phyloP scores from a whole-genome alignment of 2,797 vertebrate species.

The Macroramphosus scolopax region DNA sequence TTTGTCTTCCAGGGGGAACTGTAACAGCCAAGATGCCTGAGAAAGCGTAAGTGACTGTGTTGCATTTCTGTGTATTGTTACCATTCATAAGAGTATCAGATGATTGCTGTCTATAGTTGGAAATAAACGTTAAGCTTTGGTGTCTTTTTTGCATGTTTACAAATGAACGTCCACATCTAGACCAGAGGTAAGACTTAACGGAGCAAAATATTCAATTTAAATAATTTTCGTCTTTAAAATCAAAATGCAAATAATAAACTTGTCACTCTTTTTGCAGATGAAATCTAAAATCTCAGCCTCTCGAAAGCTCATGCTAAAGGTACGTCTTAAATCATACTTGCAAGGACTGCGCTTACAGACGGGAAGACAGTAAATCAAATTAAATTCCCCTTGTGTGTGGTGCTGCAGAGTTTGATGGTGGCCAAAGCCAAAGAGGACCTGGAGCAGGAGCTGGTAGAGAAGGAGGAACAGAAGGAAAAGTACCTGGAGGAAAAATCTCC shows the following conservation, averaged over 20 bases:
- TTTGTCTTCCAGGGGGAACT: constrained; percentile 70
- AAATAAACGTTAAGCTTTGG: constrained; percentile 1
- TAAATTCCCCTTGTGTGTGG: neutral
- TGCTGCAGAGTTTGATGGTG: constrained; percentile 89
- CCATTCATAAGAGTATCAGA: constrained; percentile 25
- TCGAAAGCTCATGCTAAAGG: constrained; percentile 95
- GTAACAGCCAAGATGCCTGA: constrained; percentile 76
- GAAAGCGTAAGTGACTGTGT: constrained; percentile 70
- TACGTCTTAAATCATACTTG: constrained; percentile 51
- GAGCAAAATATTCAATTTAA: too few relatives aligned
- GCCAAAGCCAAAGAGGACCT: constrained; percentile 91
- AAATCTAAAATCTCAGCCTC: constrained; percentile 98
- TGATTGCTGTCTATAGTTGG: neutral
- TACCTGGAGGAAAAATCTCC: constrained; percentile 87
- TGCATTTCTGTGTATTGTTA: constrained; percentile 53
- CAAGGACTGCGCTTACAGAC: too few relatives aligned
- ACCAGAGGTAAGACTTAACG: constrained; percentile 72
- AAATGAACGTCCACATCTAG: constrained; percentile 46
- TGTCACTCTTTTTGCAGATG: constrained; percentile 69
- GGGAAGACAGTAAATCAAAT: neutral
- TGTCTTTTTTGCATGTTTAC: constrained; percentile 5
- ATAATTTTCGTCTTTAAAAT: too few relatives aligned
- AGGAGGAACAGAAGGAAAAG: constrained; percentile 84
- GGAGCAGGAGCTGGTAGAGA: constrained; percentile 88
- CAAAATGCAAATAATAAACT: neutral